Base-by-base conservation (phyloP, 92 coral and sea anemone species). In the Zoanthus sociatus region DNA sequence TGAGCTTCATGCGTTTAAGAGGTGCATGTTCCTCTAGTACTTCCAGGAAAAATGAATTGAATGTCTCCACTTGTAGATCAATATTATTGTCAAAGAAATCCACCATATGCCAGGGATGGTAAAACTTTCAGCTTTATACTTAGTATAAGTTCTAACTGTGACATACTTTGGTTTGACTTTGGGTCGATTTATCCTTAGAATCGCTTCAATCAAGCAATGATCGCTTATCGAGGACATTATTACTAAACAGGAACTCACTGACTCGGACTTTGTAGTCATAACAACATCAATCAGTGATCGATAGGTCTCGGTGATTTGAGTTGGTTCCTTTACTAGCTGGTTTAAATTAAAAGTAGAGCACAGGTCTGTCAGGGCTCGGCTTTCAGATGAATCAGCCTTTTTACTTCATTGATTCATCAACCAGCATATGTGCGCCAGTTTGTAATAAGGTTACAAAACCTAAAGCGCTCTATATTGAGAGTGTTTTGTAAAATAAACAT, bases 221-320 rank as follows among this genome's bases (percentile, higher is more conserved):
- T 87, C 90, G 82, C 87, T 88, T 88, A 88, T 88, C 54, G 90
- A 88, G 72, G 87, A 78, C 81, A 20, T 32, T 37, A 88, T 48
- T 32, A 79, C 87, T 79, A 86, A 79, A 56, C 90, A 88, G 73
- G 87, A 79, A 26, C 78, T 86, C 90, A 74, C 81, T 63, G 78
- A 46, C 71, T 14, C 71, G 55, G 81, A 54, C 48, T 89, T 77
- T 60, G 89, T 83, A 48, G 72, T 83, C 76, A 84, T 75, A 37
- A 67, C 53, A 53, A 83, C 92, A 69, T 89, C 86, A 72, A 89
- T 89, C 45, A 90, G 56, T 11, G 93, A 79, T 56, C 78, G 77
- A 42, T 11, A 48, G 9, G 53, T 48, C 53, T 48, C 53, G 53
- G 53, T 48, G 53, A 48, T 48, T 48, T 9, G 53, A 48, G 53